Evolutionary conservation across 2,797 vertebrate genomes (phyloP).

Genomic region (Heliangelus exortis): DNA sequence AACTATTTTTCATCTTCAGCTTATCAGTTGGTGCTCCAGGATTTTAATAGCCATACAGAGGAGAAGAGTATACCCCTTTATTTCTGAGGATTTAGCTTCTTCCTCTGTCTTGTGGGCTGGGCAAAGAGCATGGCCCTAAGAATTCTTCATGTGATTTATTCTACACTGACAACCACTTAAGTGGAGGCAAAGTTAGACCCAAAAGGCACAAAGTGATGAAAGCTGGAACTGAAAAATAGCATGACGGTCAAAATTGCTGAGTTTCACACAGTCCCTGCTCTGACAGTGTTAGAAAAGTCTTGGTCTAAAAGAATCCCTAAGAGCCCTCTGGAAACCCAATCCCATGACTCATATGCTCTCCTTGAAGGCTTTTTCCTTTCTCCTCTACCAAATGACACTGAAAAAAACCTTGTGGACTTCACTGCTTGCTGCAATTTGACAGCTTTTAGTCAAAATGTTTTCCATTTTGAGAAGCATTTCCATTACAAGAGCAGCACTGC

Average conservation of each 20-base stretch:
- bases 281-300: slow-evolving; percentile 50
- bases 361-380: slow-evolving; percentile 43
- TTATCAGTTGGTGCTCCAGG: background rate
- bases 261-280: slow-evolving; percentile 56
- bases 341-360: slow-evolving; percentile 27
- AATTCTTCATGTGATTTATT: slow-evolving; percentile 65
- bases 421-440: slow-evolving; percentile 1
- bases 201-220: slow-evolving; percentile 71
- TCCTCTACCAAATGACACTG: slow-evolving; percentile 3
- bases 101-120: slow-evolving; percentile 37
- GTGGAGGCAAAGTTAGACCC: slow-evolving; percentile 61
- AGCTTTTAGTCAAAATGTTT: slow-evolving; percentile 53
- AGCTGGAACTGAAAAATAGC: slow-evolving; percentile 65
- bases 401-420: slow-evolving; percentile 14
- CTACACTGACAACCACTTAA: slow-evolving; percentile 68
- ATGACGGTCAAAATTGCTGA: slow-evolving; percentile 65
- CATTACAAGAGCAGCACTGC: background rate
- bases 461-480: background rate
- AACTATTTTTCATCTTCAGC: background rate
- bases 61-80: background rate
- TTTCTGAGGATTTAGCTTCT: slow-evolving; percentile 33
- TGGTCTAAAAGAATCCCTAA: slow-evolving; percentile 40
- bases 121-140: slow-evolving; percentile 44
- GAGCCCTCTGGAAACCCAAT: slow-evolving; percentile 34
- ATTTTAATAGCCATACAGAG: background rate